Evolutionary conservation across 1,140 invertebrate genomes (phyloP), one percentile per base, ranked within the genome.

Genomic region (Diabrotica virgifera): DNA sequence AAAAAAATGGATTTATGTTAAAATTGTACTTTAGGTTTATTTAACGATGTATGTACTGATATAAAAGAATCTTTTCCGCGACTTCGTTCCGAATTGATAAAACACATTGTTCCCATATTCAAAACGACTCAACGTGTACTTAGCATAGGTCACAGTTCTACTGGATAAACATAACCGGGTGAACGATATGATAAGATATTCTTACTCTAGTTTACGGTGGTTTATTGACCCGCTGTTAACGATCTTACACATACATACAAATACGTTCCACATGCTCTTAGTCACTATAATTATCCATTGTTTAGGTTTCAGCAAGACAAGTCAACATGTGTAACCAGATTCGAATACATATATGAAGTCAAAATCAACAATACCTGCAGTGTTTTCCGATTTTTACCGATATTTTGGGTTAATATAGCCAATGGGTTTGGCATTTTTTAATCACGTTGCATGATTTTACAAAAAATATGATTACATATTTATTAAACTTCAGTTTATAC

Each of bases 101-200:
- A 0, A 10, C 24, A 24, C 24, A 2, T 24, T 24, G 24, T 24
- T 24, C 24, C 24, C 24, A 24, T 24, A 24, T 24, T 24, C 24
- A 24, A 24, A 24, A 24, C 4, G 24, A 24, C 24, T 1, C 40
- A 6, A 46, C 3, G n/a, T 46, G n/a, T 10, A 46, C n/a, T 46
- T 46, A 46, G 40, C 40, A n/a, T 46, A 6, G 40, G 40, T 46
- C 40, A n/a, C 8, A 46, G 40, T 46, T 46, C 40, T 46, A 10
- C 8, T 46, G 8, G 5, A 46, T 46, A 46, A 46, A 46, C 40
- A 10, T n/a, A n/a, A 46, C 2, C 40, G 40, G 40, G 40, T 46
- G 40, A 46, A 46, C 40, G 40, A 46, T 46, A 46, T 46, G 40
- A n/a, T 46, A 46, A 46, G 8, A 46, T 46, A 46, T 46, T 46